Evolutionary conservation across 2,888 invertebrate genomes (phyloP), one percentile per base, ranked within the genome.

Genomic region (Lasioglossum leucozonium): DNA sequence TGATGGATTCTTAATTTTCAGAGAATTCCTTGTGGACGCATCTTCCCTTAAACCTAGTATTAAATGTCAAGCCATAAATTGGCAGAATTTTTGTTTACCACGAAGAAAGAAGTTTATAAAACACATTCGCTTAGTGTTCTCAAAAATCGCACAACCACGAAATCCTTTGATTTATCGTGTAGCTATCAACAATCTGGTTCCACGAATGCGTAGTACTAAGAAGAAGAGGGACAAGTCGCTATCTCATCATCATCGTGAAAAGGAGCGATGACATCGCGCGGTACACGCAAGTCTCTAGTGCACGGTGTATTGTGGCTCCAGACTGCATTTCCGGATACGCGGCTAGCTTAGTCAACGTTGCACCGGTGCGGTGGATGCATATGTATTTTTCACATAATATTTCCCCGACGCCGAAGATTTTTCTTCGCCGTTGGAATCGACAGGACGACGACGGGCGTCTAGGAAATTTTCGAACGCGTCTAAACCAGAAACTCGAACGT

Each of bases 251-350:
- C 72, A 69, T 73, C 44, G 69, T 69, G n/a, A 55, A 81, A 74
- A 88, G 81, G 71, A 77, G 86, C 87, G 91, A 90, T 89, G 89
- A 91, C 87, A 93, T 93, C 91, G 89, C 86, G 91, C 91, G 89
- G 89, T 87, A 90, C 88, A 85, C 89, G 91, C 93, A 91, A 90
- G 91, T 92, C 92, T 92, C 91, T 92, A 93, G 91, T 90, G 88
- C 87, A 82, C 81, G 80, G 75, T 80, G 85, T 79, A 88, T 87
- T 82, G 83, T 88, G 51, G 62, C 76, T 55, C 71, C 74, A 72
- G 79, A 82, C 82, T 82, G 76, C 76, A 73, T 86, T 85, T 85
- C 69, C 80, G 78, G 81, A 86, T 87, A 77, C 80, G 88, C 77
- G 82, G 82, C 65, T 78, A 55, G 72, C 55, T 58, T 44, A 72